Base-by-base conservation (phyloP, 2,888 invertebrate species). In the Cataglyphis livida region DNA sequence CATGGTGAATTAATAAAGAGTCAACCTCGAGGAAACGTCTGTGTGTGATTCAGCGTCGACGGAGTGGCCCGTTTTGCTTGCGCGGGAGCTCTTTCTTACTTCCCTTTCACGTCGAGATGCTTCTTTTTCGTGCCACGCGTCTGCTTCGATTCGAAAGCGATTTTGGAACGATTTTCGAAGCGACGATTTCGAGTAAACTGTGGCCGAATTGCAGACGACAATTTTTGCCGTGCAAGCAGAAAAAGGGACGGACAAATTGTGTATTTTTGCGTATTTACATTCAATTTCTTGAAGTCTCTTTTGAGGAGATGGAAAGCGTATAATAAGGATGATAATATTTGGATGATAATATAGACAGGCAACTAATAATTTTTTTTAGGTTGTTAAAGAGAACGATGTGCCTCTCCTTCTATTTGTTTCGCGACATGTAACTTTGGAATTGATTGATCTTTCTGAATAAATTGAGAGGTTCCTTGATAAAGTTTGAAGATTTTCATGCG, bases 1-100 rank as follows among this genome's bases (percentile, higher is more conserved):
- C 85, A 86, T 91, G 87, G 85, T 92, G 92, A 93, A 93, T 93
- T 92, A 93, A 91, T 92, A 92, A 93, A 88, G 88, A 91, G 84
- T 82, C 75, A 82, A 82, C 78, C 85, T 61, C 65, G 44, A 41
- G 82, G 66, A 25, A 74, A 48, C 81, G 70, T 28, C 70, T 73
- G 38, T 41, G 38, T 41, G 61, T 38, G 59, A 79, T 44, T 76
- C 76, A 66, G 76, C 54, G n/a, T 3, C 75, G 38, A 5, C 65
- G 76, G 21, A 35, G 48, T 28, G 68, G 54, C 57, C 66, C 64
- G n/a, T 68, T 82, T 62, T 75, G 44, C 66, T 54, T n/a, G 12
- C 51, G 28, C 38, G 25, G 68, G 68, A 57, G 78, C 57, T 44
- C 44, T 38, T 32, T 12, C 59, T 18, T 59, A 1, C 59, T 32